Percentiles rank a stretch among this genome's conserved stretches.
Conservation (phyloP, 2,113 vertebrate genomes). For the Semnopithecus entellus region DNA sequence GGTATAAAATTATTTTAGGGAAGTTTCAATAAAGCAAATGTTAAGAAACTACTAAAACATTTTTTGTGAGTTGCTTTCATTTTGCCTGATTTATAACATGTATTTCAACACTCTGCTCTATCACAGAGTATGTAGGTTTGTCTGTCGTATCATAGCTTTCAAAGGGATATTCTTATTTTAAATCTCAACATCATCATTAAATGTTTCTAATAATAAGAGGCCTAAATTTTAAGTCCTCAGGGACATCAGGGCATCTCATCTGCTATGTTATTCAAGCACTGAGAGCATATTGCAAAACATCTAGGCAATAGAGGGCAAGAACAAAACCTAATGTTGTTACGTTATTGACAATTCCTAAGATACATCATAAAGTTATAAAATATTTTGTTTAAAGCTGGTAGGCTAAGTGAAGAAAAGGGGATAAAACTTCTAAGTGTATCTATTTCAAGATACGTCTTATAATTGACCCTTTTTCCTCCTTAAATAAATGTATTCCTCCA, state of each 20-base stretch:
- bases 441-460: constrained; percentile 33
- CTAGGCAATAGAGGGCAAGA: not conserved
- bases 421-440: not conserved
- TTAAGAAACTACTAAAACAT: constrained; percentile 19
- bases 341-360: not conserved
- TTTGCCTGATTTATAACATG: constrained; percentile 23
- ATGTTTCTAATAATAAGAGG: constrained; percentile 68
- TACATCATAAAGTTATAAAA: not conserved
- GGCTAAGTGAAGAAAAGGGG: constrained; percentile 8
- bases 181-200: constrained; percentile 47
- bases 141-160: not conserved
- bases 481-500: not conserved
- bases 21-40: not conserved
- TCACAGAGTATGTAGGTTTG: constrained; percentile 7
- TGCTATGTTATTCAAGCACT: not conserved
- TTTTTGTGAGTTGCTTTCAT: constrained; percentile 33
- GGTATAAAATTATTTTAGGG: constrained; percentile 44
- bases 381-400: constrained; percentile 10
- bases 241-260: constrained; percentile 19
- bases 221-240: constrained; percentile 59
- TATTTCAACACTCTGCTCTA: constrained; percentile 32
- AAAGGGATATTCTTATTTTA: constrained; percentile 61
- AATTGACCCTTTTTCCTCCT: constrained; percentile 26
- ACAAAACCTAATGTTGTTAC: not conserved
- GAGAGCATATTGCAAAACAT: not conserved